phyloP scores from a whole-genome alignment of 2,113 vertebrate species.

The Mixornis gularis region DNA sequence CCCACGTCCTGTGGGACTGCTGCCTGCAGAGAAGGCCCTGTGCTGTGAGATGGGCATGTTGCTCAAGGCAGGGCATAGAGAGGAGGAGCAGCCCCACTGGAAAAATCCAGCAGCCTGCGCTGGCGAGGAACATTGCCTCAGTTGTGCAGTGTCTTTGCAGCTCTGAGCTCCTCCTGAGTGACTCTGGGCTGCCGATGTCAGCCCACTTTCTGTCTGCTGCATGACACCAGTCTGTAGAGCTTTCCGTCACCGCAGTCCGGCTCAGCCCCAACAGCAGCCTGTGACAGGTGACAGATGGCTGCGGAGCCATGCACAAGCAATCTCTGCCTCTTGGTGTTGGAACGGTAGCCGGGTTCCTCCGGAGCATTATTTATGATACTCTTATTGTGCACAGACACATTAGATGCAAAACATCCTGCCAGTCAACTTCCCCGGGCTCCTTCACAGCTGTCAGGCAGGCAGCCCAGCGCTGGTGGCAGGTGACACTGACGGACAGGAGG shows the following conservation, averaged over 20 bases:
- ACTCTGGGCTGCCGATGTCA: background rate
- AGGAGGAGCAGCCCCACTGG: background rate
- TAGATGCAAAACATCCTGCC: constrained; percentile 61
- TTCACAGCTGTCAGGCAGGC: constrained; percentile 54
- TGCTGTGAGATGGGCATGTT: rapidly evolving
- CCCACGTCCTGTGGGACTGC: rapidly evolving
- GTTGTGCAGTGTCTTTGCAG: background rate
- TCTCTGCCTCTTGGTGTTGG: constrained; percentile 29
- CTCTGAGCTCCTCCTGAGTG: constrained; percentile 3
- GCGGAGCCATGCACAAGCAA: constrained; percentile 13
- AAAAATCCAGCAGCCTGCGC: background rate
- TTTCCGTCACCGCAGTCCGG: background rate
- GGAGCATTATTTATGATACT: constrained; percentile 21
- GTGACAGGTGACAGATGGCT: constrained; percentile 68
- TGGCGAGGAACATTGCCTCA: background rate
- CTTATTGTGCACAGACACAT: constrained; percentile 56
- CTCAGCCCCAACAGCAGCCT: background rate
- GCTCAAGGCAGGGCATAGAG: rapidly evolving
- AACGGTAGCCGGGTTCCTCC: constrained; percentile 43
- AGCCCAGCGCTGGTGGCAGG: constrained; percentile 10
- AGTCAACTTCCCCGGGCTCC: constrained; percentile 45
- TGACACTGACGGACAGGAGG: constrained; percentile 34
- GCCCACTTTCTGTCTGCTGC: background rate
- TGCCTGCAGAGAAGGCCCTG: background rate
- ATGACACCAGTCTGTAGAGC: background rate